Evolutionary conservation across 2,113 vertebrate genomes (phyloP), one percentile per base, ranked within the genome.

Genomic region (Symphodus melops): DNA sequence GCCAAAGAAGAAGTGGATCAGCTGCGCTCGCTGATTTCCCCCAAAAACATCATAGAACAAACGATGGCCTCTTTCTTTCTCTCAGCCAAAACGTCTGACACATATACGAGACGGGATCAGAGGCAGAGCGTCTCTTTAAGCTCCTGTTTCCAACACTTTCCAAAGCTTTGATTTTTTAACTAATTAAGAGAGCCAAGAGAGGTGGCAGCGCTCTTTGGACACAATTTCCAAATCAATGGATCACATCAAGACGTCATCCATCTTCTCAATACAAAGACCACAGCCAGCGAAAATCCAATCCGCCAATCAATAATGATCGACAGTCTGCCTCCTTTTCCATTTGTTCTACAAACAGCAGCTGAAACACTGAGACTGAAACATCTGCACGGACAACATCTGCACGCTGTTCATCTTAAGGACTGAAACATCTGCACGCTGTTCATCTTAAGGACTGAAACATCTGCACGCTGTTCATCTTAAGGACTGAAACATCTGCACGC

Each of bases 91-190:
- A 81, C 67, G 77, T 90, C 84, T 81, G 71, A 90, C 80, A 87
- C 81, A 85, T 84, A 88, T 84, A 87, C 78, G 91, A 86, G 78
- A 71, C 83, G 68, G 76, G 87, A 91, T 91, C 89, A 89, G 79
- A 91, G 75, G 61, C 60, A 52, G 74, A 80, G 67, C n/a, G 20
- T 82, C 86, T 62, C 56, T 79, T 51, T 8, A 68, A 84, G 70
- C 37, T 48, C n/a, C 44, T 75, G 46, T 58, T 56, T 75, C 77
- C 77, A 68, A 12, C 57, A 25, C 9, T 16, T 41, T 65, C 54
- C 20, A 62, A 71, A 39, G 48, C 80, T 91, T 86, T 90, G 74
- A 89, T 90, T 92, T 79, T 54, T 79, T 21, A 81, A 86, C 82
- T 83, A 92, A 90, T 93, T 92, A 92, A 86, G 4, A 63, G 48